These are phyloP conservation scores for Neostethus bicornis DNA, from an alignment of 2,797 vertebrate species.

Conservation along the genomic window DNA sequence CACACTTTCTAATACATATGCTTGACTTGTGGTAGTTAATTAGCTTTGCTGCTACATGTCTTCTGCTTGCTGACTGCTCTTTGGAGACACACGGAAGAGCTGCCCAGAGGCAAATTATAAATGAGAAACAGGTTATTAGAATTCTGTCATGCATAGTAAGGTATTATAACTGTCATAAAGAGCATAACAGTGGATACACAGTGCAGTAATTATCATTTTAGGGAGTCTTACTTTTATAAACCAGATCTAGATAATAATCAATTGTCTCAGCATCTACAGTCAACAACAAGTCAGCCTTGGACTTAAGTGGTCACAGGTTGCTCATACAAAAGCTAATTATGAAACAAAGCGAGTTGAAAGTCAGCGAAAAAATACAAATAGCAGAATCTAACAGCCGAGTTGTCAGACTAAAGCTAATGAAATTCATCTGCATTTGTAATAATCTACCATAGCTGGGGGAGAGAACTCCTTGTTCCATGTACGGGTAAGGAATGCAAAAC, in stretches of 20 bases:
- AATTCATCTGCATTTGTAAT: constrained; percentile 68
- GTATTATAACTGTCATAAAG: constrained; percentile 75
- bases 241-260: constrained; percentile 20
- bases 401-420: constrained; percentile 54
- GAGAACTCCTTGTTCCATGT: constrained; percentile 41
- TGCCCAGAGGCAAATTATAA: constrained; percentile 79
- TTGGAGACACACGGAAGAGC: constrained; percentile 70
- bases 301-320: constrained; percentile 25
- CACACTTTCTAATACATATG: constrained; percentile 61
- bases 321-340: constrained; percentile 20
- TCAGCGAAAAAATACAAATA: constrained; percentile 31
- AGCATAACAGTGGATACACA: constrained; percentile 53
- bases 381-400: constrained; percentile 14
- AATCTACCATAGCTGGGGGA: constrained; percentile 50
- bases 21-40: constrained; percentile 71
- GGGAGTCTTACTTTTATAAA: constrained; percentile 30
- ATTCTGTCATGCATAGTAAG: constrained; percentile 80
- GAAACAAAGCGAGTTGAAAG: constrained; percentile 22
- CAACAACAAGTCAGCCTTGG: constrained; percentile 16
- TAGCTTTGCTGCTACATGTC: constrained; percentile 74
- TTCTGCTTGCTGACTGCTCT: constrained; percentile 66
- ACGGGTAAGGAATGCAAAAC: constrained; percentile 59
- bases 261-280: constrained; percentile 25
- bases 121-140: constrained; percentile 80
- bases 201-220: constrained; percentile 62